Conservation (phyloP, 2,797 vertebrate species). For the Mus caroli region DNA sequence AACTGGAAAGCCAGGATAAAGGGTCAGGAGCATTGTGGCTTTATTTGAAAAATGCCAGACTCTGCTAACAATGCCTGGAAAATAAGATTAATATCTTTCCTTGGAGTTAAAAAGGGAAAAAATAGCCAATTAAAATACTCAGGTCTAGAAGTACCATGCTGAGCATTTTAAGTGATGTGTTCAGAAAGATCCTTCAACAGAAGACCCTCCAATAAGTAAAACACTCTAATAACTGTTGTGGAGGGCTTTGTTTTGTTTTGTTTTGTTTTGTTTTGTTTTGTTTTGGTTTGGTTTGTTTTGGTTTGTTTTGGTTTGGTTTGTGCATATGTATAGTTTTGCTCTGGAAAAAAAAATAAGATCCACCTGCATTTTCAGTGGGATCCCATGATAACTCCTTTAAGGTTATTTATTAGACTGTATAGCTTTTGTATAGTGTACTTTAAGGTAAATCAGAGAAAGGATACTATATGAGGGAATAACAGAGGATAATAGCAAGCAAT, state of each 20-base stretch:
- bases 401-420: background rate
- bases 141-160: slow-evolving; percentile 8
- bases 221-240: background rate
- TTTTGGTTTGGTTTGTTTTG: background rate
- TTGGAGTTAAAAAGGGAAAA: slow-evolving; percentile 33
- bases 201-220: background rate
- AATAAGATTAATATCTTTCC: slow-evolving; percentile 68
- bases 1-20: slow-evolving; percentile 64
- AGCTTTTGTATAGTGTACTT: background rate
- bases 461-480: background rate
- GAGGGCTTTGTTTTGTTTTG: background rate
- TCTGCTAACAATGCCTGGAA: slow-evolving; percentile 63
- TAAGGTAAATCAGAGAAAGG: background rate
- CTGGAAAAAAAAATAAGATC: background rate
- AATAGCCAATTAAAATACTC: slow-evolving; percentile 65
- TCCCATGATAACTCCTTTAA: background rate
- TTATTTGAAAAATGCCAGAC: slow-evolving; percentile 71
- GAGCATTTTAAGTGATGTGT: slow-evolving; percentile 18
- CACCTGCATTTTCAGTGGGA: background rate
- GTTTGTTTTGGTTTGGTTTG: background rate
- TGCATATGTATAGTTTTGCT: background rate
- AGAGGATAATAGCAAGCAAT: background rate
- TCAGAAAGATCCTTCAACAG: background rate
- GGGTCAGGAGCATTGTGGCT: slow-evolving; percentile 19
- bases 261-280: too few species aligned